These are phyloP conservation scores for Dicrurus megarhynchus DNA, from an alignment of 2,113 vertebrate genomes.

Conservation along the genomic window DNA sequence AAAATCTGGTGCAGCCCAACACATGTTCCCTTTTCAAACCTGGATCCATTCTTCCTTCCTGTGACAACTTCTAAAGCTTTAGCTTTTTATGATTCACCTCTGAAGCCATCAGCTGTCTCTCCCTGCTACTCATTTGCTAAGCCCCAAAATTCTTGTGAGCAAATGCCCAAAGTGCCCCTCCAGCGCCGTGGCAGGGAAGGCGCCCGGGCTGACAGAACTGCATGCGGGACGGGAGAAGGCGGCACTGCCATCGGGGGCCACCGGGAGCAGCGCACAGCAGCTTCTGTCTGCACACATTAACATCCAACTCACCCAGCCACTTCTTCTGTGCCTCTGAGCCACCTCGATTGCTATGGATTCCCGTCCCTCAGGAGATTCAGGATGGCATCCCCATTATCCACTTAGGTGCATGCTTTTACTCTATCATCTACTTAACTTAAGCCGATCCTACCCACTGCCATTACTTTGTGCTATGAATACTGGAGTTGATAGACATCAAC, in stretches of 20 bases:
- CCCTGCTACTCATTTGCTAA: background rate
- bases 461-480: background rate
- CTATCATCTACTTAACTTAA: background rate
- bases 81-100: background rate
- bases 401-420: slow-evolving; percentile 31
- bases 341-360: background rate
- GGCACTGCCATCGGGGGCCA: background rate
- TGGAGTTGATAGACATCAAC: background rate
- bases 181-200: background rate
- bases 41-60: background rate
- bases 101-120: background rate
- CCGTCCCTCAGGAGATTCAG: background rate
- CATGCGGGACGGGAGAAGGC: rapidly evolving
- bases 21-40: background rate
- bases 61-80: background rate
- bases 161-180: background rate
- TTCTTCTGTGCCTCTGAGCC: background rate
- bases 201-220: background rate
- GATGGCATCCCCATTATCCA: slow-evolving; percentile 50
- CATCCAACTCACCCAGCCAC: background rate
- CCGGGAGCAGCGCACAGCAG: background rate
- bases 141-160: background rate
- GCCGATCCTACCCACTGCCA: background rate
- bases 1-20: background rate
- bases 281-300: slow-evolving; percentile 30